A percentile compares a stretch with the other conserved stretches of the same genome.
Conservation (phyloP, 2,797 vertebrate species). For the Eremophila alpestris region DNA sequence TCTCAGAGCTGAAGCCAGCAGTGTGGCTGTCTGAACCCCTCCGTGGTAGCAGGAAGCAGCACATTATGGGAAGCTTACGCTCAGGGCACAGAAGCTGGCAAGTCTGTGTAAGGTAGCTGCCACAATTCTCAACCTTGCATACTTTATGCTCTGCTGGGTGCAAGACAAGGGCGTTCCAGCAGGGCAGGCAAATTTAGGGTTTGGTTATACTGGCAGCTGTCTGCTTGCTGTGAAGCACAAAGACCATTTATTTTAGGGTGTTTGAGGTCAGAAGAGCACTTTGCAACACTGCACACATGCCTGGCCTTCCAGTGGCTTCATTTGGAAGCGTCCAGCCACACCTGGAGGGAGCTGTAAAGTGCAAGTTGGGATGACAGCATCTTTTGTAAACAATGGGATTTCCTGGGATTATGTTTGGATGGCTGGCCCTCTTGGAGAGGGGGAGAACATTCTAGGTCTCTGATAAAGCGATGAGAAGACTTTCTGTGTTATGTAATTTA, state of each 20-base stretch:
- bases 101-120: neutral
- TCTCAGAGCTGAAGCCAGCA: rapidly evolving
- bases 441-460: neutral
- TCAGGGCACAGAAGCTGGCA: neutral
- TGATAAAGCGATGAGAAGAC: neutral
- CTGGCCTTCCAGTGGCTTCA: neutral
- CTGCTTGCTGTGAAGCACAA: neutral
- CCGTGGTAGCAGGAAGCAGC: rapidly evolving
- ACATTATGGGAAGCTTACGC: neutral
- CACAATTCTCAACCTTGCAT: neutral
- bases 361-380: neutral
- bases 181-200: neutral
- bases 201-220: neutral
- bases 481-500: neutral
- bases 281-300: neutral
- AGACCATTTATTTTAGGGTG: neutral
- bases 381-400: constrained; percentile 39
- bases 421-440: neutral
- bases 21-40: neutral
- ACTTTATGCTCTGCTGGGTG: neutral
- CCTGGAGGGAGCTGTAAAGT: neutral
- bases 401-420: constrained; percentile 45
- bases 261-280: neutral
- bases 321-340: neutral
- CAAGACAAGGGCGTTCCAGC: rapidly evolving